Evolutionary conservation across 2,888 invertebrate species (phyloP), one percentile per base, ranked within the genome.

Genomic region (Melanostoma mellinum): DNA sequence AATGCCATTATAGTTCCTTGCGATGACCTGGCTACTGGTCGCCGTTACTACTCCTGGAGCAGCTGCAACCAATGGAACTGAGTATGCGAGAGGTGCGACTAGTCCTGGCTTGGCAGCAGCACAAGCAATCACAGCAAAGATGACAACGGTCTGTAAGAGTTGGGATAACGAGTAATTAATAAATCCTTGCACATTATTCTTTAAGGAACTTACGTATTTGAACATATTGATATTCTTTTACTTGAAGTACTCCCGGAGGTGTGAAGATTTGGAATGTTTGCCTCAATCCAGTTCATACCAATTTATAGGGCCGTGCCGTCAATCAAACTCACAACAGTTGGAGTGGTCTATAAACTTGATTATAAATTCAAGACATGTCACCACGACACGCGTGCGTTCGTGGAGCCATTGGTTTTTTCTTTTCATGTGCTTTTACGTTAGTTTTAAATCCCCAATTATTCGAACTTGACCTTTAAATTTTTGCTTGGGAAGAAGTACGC

Each of bases 21-120:
- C 75, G 6, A 86, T 53, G 30, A 86, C 65, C 44, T 76, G 74
- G 6, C 20, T 67, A 44, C 89, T 9, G 93, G 92, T 9, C 93
- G 73, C 73, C 20, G 88, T 35, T 0, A 60, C 86, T 82, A 90
- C 89, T 6, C 85, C 86, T 6, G 75, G 76, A 3, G 76, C 60
- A n/a, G 40, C 20, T 8, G 74, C 76, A 44, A 78, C 38, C 58
- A 81, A 32, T 32, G 79, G 85, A 30, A 81, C 77, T 46, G 85
- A 85, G 53, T 84, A 80, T 44, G 89, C 86, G 74, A 90, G 88
- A 32, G 86, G 86, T 10, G 74, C 73, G 6, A 82, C 9, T 6
- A 85, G 4, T 48, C 74, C 77, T 52, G 86, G 85, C 67, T 85
- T 86, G 6, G 85, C 86, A 10, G 50, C 65, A 32, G 75, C 65